Evolutionary conservation across 1,140 invertebrate species (phyloP), one percentile per base, ranked within the genome.

Genomic region (Anthonomus grandis): DNA sequence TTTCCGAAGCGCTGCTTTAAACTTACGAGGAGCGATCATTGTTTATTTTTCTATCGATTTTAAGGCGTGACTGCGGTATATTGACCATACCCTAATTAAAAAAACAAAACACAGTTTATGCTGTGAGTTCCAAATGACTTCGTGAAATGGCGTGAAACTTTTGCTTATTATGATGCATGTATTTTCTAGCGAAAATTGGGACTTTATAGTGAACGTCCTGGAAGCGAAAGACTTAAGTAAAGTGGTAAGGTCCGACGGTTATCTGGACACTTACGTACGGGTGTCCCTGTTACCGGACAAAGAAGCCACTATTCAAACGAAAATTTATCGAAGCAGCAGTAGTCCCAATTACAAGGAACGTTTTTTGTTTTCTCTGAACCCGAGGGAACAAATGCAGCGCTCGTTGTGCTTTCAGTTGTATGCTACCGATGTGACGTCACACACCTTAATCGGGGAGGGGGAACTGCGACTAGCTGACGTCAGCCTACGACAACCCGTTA

Each of bases 211-310:
- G 15, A 88, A 81, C 62, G 82, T 91, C 0, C 76, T 90, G 39
- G 88, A 90, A 74, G 88, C 86, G 13, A 84, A 85, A 63, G 86
- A 89, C 48, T 75, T 91, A 18, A 69, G 84, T 15, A 79, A 81
- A 9, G 75, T 83, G 83, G 57, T 81, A 78, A 45, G 78, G 71
- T 39, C 79, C 70, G 74, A 75, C 13, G 79, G 82, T 3, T 79
- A 81, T 0, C 71, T 87, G 57, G 85, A 91, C 69, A 86, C 86
- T 0, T 90, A 87, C 69, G 85, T 89, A 24, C 81, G 85, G 58
- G 85, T 89, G 36, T 86, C 84, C 54, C 71, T 90, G 10, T 74
- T 87, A n/a, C 87, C 87, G 0, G 84, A 89, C 63, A 82, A 83
- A 65, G 79, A 83, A 15, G 79, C 80, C 1, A 83, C 85, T 65